Conservation (phyloP, 37 sponge, comb jelly and placozoan genomes). For the Oopsacas minuta region DNA sequence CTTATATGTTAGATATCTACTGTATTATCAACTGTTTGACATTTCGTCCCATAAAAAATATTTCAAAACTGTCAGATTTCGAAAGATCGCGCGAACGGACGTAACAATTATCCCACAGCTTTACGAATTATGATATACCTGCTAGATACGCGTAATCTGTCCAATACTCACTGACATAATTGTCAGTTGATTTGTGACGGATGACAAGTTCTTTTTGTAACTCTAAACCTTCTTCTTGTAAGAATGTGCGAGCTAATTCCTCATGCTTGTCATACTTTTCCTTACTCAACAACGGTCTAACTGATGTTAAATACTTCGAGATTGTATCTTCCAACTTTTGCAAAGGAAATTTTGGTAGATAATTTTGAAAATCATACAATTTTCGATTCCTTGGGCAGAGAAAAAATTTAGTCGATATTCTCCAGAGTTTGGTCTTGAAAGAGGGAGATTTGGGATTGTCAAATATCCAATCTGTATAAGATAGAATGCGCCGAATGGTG, state of each 20-base stretch:
- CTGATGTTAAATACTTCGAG: neutral
- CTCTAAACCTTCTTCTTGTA: neutral
- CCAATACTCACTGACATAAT: slow-evolving; percentile 1
- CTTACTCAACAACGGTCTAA: neutral
- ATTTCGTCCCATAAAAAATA: too few species aligned
- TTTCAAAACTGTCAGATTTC: too few species aligned
- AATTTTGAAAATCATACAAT: neutral
- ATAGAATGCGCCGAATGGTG: neutral
- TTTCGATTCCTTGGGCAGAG: neutral
- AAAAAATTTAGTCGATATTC: neutral
- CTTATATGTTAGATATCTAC: too few species aligned
- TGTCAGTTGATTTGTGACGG: neutral
- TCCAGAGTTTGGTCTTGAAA: neutral
- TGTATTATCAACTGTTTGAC: too few species aligned
- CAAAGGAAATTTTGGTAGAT: neutral
- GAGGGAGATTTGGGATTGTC: neutral
- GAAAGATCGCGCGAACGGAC: too few species aligned
- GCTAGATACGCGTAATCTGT: neutral
- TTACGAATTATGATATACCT: too few species aligned
- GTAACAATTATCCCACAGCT: too few species aligned
- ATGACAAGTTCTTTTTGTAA: neutral
- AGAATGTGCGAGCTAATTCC: neutral
- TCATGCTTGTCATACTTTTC: neutral
- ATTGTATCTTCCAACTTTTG: neutral
- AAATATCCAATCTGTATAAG: slow-evolving; percentile 10